A percentile compares a stretch with the other conserved stretches of the same genome.
phyloP scores from a whole-genome alignment of 2,113 vertebrate genomes.

The Rallus limicola region DNA sequence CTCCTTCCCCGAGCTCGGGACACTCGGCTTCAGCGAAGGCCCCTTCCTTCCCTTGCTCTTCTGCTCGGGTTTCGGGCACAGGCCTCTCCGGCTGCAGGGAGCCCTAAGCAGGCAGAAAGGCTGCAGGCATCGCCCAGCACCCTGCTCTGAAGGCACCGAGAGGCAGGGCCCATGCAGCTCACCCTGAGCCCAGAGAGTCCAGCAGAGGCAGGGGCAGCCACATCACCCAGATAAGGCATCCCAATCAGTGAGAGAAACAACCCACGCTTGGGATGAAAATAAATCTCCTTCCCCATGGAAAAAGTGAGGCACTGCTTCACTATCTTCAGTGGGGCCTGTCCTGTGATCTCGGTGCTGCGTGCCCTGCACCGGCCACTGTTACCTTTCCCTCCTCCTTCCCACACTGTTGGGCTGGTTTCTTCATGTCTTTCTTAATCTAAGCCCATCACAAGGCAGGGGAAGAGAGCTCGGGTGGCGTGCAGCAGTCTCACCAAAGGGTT shows the following conservation, averaged over 20 bases:
- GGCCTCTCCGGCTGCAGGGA: neutral
- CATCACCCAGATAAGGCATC: rapidly evolving
- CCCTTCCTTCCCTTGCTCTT: too few species aligned
- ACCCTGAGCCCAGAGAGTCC: neutral
- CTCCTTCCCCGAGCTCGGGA: neutral
- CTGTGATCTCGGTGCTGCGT: neutral
- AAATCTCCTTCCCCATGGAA: neutral
- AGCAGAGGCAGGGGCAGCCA: neutral
- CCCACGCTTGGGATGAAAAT: neutral
- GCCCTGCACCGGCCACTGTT: too few species aligned
- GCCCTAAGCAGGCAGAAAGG: neutral
- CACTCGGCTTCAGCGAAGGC: neutral
- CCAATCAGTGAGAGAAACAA: rapidly evolving
- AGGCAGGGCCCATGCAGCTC: neutral
- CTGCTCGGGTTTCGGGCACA: neutral
- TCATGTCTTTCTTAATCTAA: neutral
- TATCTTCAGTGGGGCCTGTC: neutral
- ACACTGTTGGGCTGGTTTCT: neutral
- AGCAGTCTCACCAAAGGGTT: neutral
- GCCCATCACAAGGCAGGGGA: neutral
- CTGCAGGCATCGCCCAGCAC: neutral
- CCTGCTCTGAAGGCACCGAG: neutral
- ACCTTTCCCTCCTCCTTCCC: neutral
- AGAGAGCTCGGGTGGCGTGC: neutral
- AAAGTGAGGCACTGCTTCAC: neutral